These are phyloP conservation scores for Coracias cyanogaster DNA, from an alignment of 2,797 vertebrate genomes.

Conservation along the genomic window DNA sequence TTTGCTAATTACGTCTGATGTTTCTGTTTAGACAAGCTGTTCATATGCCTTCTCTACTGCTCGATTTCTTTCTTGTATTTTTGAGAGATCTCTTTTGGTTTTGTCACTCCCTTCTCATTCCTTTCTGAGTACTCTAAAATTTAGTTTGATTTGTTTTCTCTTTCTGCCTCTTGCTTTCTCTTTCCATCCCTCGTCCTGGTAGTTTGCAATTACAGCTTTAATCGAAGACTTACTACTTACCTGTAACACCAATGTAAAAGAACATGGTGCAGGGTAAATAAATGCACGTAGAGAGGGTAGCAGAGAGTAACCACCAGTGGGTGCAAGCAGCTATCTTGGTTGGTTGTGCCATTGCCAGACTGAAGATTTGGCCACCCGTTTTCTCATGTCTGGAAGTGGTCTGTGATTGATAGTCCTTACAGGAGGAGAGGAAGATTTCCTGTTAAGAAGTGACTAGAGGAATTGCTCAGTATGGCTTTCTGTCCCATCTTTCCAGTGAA, in stretches of 20 bases:
- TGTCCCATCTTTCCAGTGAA: background rate
- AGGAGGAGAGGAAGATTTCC: background rate
- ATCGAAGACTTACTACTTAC: background rate
- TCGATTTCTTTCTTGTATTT: background rate
- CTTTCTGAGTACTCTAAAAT: background rate
- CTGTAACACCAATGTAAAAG: background rate
- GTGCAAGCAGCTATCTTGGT: background rate
- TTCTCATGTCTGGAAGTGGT: background rate
- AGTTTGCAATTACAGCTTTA: background rate
- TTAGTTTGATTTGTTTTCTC: background rate
- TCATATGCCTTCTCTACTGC: background rate
- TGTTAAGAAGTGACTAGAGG: background rate
- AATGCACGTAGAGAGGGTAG: rapidly evolving
- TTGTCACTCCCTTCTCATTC: background rate
- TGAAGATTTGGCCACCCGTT: background rate
- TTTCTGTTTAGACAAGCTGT: background rate
- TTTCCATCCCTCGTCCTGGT: background rate
- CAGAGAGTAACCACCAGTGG: background rate
- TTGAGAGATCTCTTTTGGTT: background rate
- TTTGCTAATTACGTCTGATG: background rate
- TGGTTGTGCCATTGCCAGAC: background rate
- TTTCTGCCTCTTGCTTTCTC: background rate
- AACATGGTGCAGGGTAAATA: background rate
- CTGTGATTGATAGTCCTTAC: background rate
- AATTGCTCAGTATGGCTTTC: background rate